phyloP scores from a whole-genome alignment of 2,797 vertebrate species.

The Crocodylus rhombifer region DNA sequence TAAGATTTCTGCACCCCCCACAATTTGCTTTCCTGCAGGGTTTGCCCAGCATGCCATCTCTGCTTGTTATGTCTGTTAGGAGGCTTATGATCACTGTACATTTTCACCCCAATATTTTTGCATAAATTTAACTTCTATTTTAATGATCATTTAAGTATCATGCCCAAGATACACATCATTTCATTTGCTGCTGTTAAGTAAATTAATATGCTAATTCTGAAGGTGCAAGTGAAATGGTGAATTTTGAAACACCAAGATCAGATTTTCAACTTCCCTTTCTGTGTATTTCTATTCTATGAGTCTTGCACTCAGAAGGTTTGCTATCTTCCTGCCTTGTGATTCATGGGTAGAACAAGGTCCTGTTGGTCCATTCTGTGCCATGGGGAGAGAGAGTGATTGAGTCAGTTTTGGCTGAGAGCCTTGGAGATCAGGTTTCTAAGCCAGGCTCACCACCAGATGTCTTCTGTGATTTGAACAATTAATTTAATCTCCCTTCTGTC shows the following conservation, averaged over 20 bases:
- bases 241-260: too few species aligned
- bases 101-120: not conserved
- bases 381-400: not conserved
- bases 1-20: too few species aligned
- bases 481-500: not conserved
- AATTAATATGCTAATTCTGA: not conserved
- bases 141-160: not conserved
- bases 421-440: not conserved
- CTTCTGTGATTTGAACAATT: not conserved
- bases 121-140: not conserved
- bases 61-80: fast-evolving
- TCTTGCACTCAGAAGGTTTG: too few species aligned
- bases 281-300: too few species aligned
- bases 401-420: not conserved
- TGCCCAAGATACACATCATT: not conserved
- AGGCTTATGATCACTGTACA: not conserved
- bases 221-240: too few species aligned
- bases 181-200: not conserved
- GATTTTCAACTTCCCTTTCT: too few species aligned
- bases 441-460: not conserved
- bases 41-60: not conserved
- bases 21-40: too few species aligned
- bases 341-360: fast-evolving
- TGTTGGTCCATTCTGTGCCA: not conserved
- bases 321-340: not conserved